phyloP scores from a whole-genome alignment of 2,888 invertebrate genomes.

The Lottia gigantea region DNA sequence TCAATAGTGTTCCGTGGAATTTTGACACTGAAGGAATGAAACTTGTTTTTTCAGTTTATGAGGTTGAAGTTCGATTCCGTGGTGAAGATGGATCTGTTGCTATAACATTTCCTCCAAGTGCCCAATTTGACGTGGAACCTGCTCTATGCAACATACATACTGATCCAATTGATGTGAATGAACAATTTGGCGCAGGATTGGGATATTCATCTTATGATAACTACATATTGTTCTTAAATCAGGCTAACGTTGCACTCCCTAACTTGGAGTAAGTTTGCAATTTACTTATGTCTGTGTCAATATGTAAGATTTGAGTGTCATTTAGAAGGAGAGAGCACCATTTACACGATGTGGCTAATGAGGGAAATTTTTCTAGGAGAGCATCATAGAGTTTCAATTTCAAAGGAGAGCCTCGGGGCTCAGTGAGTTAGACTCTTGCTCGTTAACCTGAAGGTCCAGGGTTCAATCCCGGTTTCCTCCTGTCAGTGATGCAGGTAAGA shows the following conservation, averaged over 20 bases:
- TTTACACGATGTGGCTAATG: no score
- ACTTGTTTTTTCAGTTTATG: background rate
- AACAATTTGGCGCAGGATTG: background rate
- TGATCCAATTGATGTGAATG: background rate
- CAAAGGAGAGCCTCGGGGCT: no score
- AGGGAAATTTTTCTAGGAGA: no score
- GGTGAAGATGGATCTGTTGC: background rate
- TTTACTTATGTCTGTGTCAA: no score
- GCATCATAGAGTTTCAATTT: no score
- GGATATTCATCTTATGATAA: background rate
- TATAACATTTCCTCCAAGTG: background rate
- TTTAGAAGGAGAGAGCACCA: no score
- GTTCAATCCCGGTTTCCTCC: no score
- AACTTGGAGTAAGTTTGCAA: background rate
- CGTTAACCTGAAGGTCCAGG: no score
- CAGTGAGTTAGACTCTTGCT: no score
- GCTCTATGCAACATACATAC: background rate
- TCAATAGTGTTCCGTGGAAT: background rate
- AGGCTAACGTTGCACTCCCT: background rate
- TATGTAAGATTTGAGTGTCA: no score
- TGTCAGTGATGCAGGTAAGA: no score
- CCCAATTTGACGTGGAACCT: background rate
- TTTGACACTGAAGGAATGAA: background rate
- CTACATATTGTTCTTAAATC: background rate
- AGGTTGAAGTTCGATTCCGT: background rate